phyloP scores from a whole-genome alignment of 1,140 invertebrate species.

The Phthorimaea operculella region DNA sequence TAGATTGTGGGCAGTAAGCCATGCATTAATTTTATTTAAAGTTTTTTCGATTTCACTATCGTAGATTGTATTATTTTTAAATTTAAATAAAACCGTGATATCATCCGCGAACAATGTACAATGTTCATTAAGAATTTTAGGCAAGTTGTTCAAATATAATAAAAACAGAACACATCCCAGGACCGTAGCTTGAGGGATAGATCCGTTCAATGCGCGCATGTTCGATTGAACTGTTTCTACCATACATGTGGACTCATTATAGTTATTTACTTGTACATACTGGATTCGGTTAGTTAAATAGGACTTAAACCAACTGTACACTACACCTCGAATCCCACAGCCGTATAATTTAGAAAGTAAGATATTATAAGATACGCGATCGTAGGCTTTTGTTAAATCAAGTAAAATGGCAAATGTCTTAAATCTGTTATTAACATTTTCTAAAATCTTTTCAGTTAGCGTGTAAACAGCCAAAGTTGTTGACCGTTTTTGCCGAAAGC shows the following conservation, averaged over 20 bases:
- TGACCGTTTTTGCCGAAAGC: neutral
- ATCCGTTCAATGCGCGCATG: neutral
- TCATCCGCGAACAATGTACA: neutral
- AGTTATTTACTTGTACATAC: neutral
- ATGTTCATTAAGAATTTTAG: neutral
- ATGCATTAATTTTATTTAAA: neutral
- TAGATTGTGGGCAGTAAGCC: neutral
- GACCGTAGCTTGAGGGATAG: neutral
- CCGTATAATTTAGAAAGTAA: neutral
- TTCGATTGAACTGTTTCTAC: neutral
- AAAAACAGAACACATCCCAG: neutral
- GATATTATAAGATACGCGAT: neutral
- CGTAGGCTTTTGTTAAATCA: neutral
- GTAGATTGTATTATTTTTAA: neutral
- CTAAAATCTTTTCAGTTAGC: neutral
- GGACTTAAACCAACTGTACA: slow-evolving; percentile 4
- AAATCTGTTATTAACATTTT: neutral
- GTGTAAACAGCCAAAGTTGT: neutral
- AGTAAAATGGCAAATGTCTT: neutral
- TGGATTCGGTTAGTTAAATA: neutral
- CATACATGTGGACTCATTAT: neutral
- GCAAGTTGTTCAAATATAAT: neutral
- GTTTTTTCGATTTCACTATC: neutral
- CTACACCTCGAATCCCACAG: neutral
- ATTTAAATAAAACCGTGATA: neutral